Evolutionary conservation across 2,113 vertebrate genomes (phyloP).

Genomic region (Malaclemys terrapin): DNA sequence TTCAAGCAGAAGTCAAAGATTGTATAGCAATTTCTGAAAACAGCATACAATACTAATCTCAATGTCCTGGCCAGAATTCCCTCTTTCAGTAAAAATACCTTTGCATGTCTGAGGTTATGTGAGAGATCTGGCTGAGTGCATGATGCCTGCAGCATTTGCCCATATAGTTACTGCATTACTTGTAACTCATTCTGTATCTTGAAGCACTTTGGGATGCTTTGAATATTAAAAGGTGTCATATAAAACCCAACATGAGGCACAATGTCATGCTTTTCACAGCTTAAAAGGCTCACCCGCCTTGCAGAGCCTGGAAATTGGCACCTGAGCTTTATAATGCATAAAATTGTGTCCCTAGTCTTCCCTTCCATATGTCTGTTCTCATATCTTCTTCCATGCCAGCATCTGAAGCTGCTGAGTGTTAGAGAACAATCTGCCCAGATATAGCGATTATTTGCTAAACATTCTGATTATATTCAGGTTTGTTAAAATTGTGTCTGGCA

Average conservation of each 20-base stretch:
- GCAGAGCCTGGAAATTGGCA: not conserved
- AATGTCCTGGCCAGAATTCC: not conserved
- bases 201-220: not conserved
- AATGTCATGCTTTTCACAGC: not conserved
- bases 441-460: slow-evolving; percentile 56
- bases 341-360: not conserved
- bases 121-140: not conserved
- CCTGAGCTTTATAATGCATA: not conserved
- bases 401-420: slow-evolving; percentile 51
- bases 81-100: rapidly evolving
- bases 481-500: slow-evolving; percentile 67
- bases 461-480: slow-evolving; percentile 62
- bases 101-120: rapidly evolving
- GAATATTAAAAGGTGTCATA: not conserved
- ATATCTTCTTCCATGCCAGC: slow-evolving; percentile 18
- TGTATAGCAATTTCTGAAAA: not conserved
- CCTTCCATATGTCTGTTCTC: not conserved
- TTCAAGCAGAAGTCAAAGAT: not conserved
- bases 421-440: slow-evolving; percentile 34
- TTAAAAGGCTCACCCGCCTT: not conserved
- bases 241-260: not conserved
- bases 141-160: not conserved
- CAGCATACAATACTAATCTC: not conserved
- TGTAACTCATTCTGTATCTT: not conserved
- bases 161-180: rapidly evolving